These are phyloP conservation scores for Archips crataeganus DNA, from an alignment of 2,888 invertebrate genomes.

Conservation along the genomic window DNA sequence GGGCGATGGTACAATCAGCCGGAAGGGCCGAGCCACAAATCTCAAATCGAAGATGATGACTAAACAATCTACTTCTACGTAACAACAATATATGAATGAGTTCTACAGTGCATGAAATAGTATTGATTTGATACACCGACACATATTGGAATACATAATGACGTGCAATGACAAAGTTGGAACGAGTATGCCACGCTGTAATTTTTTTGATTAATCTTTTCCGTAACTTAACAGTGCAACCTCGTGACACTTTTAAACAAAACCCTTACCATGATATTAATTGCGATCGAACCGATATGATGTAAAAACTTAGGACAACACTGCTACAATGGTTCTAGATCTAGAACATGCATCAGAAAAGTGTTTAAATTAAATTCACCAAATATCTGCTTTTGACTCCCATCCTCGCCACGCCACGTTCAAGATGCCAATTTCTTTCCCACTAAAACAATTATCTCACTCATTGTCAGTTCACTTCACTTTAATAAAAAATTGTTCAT, in stretches of 20 bases:
- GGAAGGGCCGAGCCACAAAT: constrained; percentile 19
- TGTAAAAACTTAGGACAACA: constrained; percentile 11
- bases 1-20: constrained; percentile 18
- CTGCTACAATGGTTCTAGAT: neutral
- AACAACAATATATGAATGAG: constrained; percentile 1
- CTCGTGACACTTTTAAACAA: neutral
- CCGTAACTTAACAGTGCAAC: neutral
- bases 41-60: neutral
- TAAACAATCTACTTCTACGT: neutral
- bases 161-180: neutral
- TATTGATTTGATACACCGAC: neutral
- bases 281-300: neutral
- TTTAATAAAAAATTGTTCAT: neutral
- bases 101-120: neutral
- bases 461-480: constrained; percentile 37
- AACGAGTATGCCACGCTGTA: neutral
- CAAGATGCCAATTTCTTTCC: constrained; percentile 39
- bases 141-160: neutral
- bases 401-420: constrained; percentile 54
- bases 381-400: constrained; percentile 74
- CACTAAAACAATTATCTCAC: constrained; percentile 28
- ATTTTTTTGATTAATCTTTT: neutral
- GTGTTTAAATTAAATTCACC: constrained; percentile 60
- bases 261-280: neutral
- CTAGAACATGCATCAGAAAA: constrained; percentile 27